Conservation (phyloP, 1,140 invertebrate species). For the Phymastichus coffea region DNA sequence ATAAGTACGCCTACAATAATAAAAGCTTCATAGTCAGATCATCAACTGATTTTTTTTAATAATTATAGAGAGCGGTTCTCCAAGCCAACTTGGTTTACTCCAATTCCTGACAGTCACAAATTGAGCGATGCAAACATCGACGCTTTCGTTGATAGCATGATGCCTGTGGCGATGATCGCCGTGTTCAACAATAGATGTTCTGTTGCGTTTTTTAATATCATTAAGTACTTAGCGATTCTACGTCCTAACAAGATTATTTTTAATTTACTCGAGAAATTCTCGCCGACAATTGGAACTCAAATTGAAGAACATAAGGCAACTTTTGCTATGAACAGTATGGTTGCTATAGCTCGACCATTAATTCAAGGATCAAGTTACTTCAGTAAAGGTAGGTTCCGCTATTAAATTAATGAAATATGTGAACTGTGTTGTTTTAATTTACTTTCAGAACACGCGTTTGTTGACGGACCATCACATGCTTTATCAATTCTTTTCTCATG, state of each 20-base stretch:
- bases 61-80: conserved; percentile 49
- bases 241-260: conserved; percentile 83
- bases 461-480: conserved; percentile 77
- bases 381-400: conserved; percentile 37
- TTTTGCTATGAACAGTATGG: conserved; percentile 69
- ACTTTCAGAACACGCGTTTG: conserved; percentile 57
- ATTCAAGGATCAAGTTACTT: conserved; percentile 62
- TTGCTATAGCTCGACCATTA: conserved; percentile 69
- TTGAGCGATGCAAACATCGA: conserved; percentile 82
- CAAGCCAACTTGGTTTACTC: conserved; percentile 67
- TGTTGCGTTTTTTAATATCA: conserved; percentile 66
- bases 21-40: neutral
- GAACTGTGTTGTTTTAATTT: neutral
- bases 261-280: conserved; percentile 76
- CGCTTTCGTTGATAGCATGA: conserved; percentile 74
- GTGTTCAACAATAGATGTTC: conserved; percentile 75
- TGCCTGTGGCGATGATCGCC: conserved; percentile 68
- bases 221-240: conserved; percentile 75
- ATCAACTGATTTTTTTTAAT: neutral
- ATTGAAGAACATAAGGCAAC: conserved; percentile 34
- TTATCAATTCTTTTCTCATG: conserved; percentile 77
- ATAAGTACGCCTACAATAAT: neutral
- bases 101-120: conserved; percentile 66
- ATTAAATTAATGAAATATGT: neutral
- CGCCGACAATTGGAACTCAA: conserved; percentile 67